phyloP scores from a whole-genome alignment of 30 jellyfish, hydroid and myxozoan species.

The Cassiopea andromeda region DNA sequence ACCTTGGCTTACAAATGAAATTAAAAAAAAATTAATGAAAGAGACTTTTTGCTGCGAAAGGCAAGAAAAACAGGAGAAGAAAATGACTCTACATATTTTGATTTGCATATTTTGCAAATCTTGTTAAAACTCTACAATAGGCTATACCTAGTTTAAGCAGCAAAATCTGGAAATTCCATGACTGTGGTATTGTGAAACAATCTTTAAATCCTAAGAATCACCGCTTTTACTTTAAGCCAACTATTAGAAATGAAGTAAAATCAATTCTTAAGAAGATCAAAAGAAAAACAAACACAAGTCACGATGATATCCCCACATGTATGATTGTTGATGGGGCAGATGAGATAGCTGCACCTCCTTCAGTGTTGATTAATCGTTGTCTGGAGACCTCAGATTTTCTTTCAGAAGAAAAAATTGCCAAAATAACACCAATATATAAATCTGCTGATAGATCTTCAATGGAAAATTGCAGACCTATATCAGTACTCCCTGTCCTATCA shows the following conservation, averaged over 20 bases:
- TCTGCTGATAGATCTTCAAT: slow-evolving; percentile 43
- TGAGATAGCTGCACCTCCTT: slow-evolving; percentile 47
- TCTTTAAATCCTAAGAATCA: slow-evolving; percentile 20
- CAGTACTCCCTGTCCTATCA: slow-evolving; percentile 41
- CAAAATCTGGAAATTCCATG: slow-evolving; percentile 46
- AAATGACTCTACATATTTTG: slow-evolving; percentile 33
- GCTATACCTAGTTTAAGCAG: slow-evolving; percentile 48
- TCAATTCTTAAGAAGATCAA: slow-evolving; percentile 52
- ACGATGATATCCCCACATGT: slow-evolving; percentile 58
- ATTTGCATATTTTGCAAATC: slow-evolving; percentile 40
- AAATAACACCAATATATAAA: slow-evolving; percentile 19
- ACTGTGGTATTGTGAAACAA: slow-evolving; percentile 37
- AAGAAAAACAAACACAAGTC: slow-evolving; percentile 35
- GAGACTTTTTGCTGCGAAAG: slow-evolving; percentile 37
- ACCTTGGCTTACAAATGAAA: slow-evolving; percentile 60
- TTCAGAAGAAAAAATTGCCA: slow-evolving; percentile 32
- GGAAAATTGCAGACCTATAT: slow-evolving; percentile 47
- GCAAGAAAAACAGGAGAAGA: slow-evolving; percentile 22
- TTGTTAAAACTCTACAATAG: slow-evolving; percentile 46
- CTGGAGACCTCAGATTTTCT: slow-evolving; percentile 20
- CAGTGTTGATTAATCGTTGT: slow-evolving; percentile 34
- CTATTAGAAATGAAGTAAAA: slow-evolving; percentile 20
- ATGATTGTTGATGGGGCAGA: slow-evolving; percentile 60
- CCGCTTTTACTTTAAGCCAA: slow-evolving; percentile 54
- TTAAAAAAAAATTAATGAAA: slow-evolving; percentile 35